Evolutionary conservation across 92 coral and sea anemone genomes (phyloP).

Genomic region (Pocillopora meandrina): DNA sequence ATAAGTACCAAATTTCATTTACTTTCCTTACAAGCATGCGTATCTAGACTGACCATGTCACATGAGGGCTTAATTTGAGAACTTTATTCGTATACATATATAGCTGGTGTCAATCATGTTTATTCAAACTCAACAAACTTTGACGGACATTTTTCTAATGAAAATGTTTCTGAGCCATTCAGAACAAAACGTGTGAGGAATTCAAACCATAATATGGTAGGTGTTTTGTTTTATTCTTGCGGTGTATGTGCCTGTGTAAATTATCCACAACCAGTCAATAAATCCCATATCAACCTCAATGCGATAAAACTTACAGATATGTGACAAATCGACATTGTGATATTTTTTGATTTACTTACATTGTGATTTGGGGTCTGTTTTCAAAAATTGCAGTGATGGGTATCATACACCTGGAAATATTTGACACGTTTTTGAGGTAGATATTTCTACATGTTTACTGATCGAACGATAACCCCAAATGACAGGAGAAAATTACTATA

Average conservation of each 20-base stretch:
- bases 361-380: background rate
- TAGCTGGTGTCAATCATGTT: no score
- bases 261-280: background rate
- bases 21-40: no score
- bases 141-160: no score
- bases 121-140: no score
- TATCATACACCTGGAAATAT: background rate
- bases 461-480: no score
- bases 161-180: no score
- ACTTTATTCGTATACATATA: no score
- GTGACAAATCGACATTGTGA: background rate
- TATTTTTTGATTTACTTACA: conserved; percentile 5
- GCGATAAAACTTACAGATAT: background rate
- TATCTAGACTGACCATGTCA: no score
- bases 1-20: no score
- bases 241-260: background rate
- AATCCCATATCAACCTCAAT: background rate
- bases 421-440: background rate
- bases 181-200: background rate
- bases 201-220: background rate
- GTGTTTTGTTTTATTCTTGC: background rate
- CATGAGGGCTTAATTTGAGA: no score
- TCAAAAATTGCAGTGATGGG: background rate
- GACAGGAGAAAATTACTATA: no score
- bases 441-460: no score